phyloP scores from a whole-genome alignment of 64 coral and sea anemone species.

The Catalaphyllia jardinei region DNA sequence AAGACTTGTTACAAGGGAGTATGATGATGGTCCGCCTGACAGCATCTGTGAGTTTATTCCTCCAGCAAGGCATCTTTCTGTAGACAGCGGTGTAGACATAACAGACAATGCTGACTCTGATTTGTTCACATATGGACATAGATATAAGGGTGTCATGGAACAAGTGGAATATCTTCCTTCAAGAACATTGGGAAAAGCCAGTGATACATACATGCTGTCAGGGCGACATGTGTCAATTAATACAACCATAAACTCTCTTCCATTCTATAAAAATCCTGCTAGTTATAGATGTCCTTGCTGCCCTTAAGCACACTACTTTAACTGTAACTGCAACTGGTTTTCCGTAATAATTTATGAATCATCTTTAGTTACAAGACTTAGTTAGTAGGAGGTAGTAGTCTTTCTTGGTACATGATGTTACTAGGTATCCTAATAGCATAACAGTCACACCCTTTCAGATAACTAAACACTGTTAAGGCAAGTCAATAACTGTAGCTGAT shows the following conservation, averaged over 20 bases:
- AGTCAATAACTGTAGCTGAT: too few species aligned
- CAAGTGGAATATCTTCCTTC: slow-evolving; percentile 12
- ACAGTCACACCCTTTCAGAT: too few species aligned
- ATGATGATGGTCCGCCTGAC: not conserved
- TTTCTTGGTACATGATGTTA: too few species aligned
- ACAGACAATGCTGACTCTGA: slow-evolving; percentile 25
- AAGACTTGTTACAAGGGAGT: slow-evolving; percentile 1
- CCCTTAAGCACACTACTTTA: not conserved
- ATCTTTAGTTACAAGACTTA: not conserved
- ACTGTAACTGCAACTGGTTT: too few species aligned
- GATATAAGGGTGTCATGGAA: not conserved
- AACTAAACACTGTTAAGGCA: too few species aligned
- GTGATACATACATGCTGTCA: not conserved
- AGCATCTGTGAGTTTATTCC: slow-evolving; percentile 10
- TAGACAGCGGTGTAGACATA: slow-evolving; percentile 39
- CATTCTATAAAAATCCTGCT: not conserved
- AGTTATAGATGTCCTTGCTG: slow-evolving; percentile 27
- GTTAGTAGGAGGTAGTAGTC: too few species aligned
- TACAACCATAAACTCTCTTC: not conserved
- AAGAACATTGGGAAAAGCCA: slow-evolving; percentile 5
- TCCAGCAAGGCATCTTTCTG: not conserved
- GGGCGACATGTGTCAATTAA: not conserved
- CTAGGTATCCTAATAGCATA: too few species aligned
- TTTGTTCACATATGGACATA: not conserved
- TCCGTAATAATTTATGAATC: not conserved